Evolutionary conservation across 2,113 vertebrate species (phyloP), one percentile per base, ranked within the genome.

Genomic region (Chionodraco myersi): DNA sequence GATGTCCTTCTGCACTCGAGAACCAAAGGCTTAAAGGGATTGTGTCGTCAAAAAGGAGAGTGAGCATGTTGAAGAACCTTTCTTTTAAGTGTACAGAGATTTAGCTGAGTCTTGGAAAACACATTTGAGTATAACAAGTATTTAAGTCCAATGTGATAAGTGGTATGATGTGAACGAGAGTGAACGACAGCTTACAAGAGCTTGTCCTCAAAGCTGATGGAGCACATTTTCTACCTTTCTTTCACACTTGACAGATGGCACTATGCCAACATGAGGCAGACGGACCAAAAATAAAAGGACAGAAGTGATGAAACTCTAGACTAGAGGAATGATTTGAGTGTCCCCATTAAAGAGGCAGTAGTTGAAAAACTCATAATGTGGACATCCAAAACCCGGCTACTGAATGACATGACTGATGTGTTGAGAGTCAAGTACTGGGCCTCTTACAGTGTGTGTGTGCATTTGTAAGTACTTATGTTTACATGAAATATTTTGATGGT

Each of bases 261-360:
- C 66, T 11, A 4, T 36, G 61, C 67, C 66, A 80, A 59, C 66
- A 62, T 62, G 23, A 62, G 65, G 58, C 60, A 63, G 77, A 69
- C 53, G 26, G 41, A 62, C 69, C 52, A 59, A 75, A 75, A 82
- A 87, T 71, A 54, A 79, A 84, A 79, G 64, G 74, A 63, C 52
- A 66, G 21, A 79, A 76, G 80, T 79, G 59, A 67, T 91, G 82
- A 88, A 89, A 90, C 79, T 54, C 70, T 66, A 84, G 84, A 79
- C 70, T 66, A 84, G 84, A 79, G 53, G 75, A 80, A 84, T 14
- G 47, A 74, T 80, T 84, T 54, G 58, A 82, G 59, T 74, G 84
- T 74, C 64, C 21, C 16, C 54, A 65, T 79, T 84, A 79, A 90
- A 81, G 67, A 67, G 49, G 36, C 45, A 77, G 63, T 6, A 6